These are phyloP conservation scores for Ailurus styani DNA, from an alignment of 2,113 vertebrate species.

Conservation along the genomic window DNA sequence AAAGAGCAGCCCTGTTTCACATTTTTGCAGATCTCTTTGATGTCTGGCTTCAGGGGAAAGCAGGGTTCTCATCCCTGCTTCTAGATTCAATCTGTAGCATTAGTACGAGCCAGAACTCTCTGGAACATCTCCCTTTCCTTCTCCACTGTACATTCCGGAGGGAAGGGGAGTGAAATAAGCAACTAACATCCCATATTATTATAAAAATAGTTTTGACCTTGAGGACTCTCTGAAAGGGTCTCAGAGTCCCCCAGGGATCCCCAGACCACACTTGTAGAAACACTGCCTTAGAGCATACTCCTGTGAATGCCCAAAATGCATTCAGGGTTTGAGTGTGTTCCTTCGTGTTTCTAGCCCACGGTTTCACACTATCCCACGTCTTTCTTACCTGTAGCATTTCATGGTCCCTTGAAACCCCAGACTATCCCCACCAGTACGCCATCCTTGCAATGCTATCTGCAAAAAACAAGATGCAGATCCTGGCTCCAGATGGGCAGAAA, in stretches of 20 bases:
- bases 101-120: background rate
- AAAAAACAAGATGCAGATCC: background rate
- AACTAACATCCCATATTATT: background rate
- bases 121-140: background rate
- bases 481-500: background rate
- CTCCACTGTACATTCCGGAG: background rate
- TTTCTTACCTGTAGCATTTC: constrained; percentile 39
- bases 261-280: constrained; percentile 1
- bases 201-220: constrained; percentile 16
- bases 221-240: background rate
- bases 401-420: background rate
- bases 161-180: background rate
- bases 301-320: background rate
- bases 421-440: background rate
- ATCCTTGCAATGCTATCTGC: background rate
- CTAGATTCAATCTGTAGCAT: background rate
- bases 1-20: background rate
- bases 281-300: background rate
- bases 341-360: background rate
- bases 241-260: background rate
- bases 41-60: background rate
- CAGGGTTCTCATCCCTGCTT: background rate
- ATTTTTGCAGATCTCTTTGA: background rate
- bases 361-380: background rate
- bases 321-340: background rate